Conservation (phyloP, 2,888 invertebrate species). For the Cylloceria caligata region DNA sequence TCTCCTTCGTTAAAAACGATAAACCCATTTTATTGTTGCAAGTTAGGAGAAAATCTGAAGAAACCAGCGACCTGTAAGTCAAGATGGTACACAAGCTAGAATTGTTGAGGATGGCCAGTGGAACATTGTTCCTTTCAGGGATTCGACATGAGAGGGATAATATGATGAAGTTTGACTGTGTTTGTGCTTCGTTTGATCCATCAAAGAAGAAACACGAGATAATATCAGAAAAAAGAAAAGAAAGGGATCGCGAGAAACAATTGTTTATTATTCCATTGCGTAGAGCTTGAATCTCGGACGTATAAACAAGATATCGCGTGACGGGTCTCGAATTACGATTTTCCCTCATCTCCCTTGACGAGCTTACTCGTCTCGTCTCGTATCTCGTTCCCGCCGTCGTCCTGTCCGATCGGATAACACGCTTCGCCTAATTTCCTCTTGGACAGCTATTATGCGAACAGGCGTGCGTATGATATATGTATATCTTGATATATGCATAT, state of each 20-base stretch:
- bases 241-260: neutral
- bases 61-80: neutral
- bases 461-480: neutral
- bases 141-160: neutral
- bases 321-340: constrained; percentile 25
- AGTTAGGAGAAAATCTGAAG: too few species aligned
- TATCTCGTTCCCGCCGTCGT: constrained; percentile 9
- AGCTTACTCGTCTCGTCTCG: neutral
- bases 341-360: neutral
- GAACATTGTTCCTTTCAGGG: constrained; percentile 21
- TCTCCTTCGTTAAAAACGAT: constrained; percentile 33
- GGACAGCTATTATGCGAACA: constrained; percentile 13
- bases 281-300: constrained; percentile 27
- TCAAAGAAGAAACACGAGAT: constrained; percentile 12
- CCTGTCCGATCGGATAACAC: constrained; percentile 25
- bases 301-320: constrained; percentile 2
- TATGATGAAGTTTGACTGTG: neutral
- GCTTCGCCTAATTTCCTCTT: constrained; percentile 28
- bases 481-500: neutral
- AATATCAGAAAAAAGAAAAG: neutral
- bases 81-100: neutral
- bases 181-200: neutral
- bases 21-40: too few species aligned
- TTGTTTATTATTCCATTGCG: constrained; percentile 46
- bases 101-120: constrained; percentile 1